Evolutionary conservation across 2,888 invertebrate species (phyloP).

Genomic region (Scaptomyza reducta): DNA sequence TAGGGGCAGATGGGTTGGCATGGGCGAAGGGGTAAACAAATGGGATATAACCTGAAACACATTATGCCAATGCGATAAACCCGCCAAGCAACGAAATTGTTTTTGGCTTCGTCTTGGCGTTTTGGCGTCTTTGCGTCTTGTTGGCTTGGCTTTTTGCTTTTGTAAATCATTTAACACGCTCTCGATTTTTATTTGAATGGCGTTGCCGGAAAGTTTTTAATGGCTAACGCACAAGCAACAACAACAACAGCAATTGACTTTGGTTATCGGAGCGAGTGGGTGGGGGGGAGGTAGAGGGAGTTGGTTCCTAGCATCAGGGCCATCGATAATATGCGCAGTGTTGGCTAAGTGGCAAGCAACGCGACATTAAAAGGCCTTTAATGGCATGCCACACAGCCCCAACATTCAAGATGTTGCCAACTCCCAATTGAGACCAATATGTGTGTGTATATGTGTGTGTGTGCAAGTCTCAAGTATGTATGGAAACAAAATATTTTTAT

Average conservation of each 20-base stretch:
- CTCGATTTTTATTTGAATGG: slow-evolving; percentile 77
- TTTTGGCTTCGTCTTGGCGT: slow-evolving; percentile 32
- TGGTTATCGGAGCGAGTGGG: too few species aligned
- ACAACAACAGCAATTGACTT: slow-evolving; percentile 11
- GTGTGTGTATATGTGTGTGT: background rate
- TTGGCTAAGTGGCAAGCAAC: slow-evolving; percentile 51
- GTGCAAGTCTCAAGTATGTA: too few species aligned
- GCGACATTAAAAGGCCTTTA: slow-evolving; percentile 41
- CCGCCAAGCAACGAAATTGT: slow-evolving; percentile 58
- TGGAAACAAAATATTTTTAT: too few species aligned
- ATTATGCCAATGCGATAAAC: slow-evolving; percentile 62
- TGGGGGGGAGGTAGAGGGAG: background rate
- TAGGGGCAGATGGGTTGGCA: background rate
- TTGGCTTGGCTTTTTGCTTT: slow-evolving; percentile 33
- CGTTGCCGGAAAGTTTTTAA: slow-evolving; percentile 70
- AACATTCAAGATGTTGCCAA: slow-evolving; percentile 52
- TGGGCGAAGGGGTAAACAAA: slow-evolving; percentile 11
- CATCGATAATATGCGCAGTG: slow-evolving; percentile 53
- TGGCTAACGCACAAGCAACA: slow-evolving; percentile 52
- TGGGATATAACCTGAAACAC: slow-evolving; percentile 57
- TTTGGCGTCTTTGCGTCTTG: background rate
- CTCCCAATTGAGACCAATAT: slow-evolving; percentile 17
- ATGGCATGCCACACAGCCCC: slow-evolving; percentile 48
- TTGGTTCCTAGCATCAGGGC: slow-evolving; percentile 35
- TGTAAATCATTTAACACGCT: slow-evolving; percentile 76